Evolutionary conservation across 35 echinoderm and acorn worm species (phyloP).

Genomic region (Apostichopus japonicus): DNA sequence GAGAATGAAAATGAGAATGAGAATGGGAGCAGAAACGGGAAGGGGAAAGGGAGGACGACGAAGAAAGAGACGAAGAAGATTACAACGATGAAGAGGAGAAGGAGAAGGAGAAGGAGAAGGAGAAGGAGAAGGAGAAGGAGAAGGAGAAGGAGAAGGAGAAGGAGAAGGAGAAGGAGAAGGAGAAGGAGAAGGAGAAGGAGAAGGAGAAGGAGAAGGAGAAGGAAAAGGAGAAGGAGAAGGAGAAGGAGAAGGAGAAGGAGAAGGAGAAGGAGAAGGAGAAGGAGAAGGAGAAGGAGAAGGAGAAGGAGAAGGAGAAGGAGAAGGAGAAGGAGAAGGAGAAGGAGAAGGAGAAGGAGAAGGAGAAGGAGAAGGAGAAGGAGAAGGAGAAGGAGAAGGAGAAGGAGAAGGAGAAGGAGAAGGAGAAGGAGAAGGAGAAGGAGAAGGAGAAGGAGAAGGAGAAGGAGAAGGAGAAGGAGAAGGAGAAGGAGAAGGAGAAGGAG

Average conservation of each 20-base stretch:
- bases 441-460: too few species aligned
- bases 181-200: not conserved
- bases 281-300: not conserved
- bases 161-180: not conserved
- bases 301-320: not conserved
- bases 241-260: not conserved
- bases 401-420: too few species aligned
- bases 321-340: too few species aligned
- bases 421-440: too few species aligned
- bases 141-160: not conserved
- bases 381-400: too few species aligned
- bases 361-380: too few species aligned
- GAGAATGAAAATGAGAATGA: not conserved
- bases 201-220: not conserved
- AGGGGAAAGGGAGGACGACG: not conserved
- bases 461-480: too few species aligned
- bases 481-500: too few species aligned
- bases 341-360: too few species aligned
- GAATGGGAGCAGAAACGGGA: not conserved
- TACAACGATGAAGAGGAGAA: not conserved
- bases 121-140: not conserved
- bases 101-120: not conserved
- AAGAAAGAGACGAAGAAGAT: not conserved
- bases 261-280: not conserved
- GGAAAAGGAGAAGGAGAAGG: not conserved